A percentile compares a stretch with the other conserved stretches of the same genome.
Evolutionary conservation across 2,888 invertebrate species (phyloP).

Genomic region (Protodeltote pygarga): DNA sequence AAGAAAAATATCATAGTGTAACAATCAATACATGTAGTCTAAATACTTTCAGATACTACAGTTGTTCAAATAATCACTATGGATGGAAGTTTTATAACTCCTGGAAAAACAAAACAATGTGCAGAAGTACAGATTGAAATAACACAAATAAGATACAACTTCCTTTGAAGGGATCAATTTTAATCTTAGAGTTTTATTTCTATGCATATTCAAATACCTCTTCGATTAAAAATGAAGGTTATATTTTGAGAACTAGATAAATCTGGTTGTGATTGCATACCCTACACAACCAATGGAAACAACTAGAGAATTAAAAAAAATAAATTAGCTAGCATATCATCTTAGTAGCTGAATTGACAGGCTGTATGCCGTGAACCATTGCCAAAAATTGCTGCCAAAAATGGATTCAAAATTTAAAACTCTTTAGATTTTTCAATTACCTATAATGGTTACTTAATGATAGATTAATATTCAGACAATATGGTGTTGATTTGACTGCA

Average conservation of each 20-base stretch:
- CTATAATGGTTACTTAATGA: conserved; percentile 71
- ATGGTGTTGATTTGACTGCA: conserved; percentile 61
- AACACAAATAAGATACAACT: conserved; percentile 56
- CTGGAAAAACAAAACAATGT: conserved; percentile 44
- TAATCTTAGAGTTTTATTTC: conserved; percentile 71
- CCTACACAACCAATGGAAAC: conserved; percentile 45
- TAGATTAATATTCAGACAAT: conserved; percentile 53
- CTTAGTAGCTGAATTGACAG: conserved; percentile 54
- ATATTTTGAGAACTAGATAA: conserved; percentile 38
- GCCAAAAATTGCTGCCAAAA: conserved; percentile 52
- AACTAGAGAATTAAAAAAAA: conserved; percentile 44
- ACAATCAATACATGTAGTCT: conserved; percentile 19
- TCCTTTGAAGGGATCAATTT: conserved; percentile 80
- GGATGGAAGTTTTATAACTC: conserved; percentile 39
- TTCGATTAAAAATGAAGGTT: conserved; percentile 33
- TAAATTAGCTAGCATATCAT: conserved; percentile 62
- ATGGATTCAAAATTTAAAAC: conserved; percentile 60
- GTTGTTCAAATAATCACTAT: conserved; percentile 44
- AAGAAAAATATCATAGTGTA: conserved; percentile 1
- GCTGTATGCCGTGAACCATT: conserved; percentile 48
- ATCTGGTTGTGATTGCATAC: conserved; percentile 62
- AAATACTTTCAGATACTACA: conserved; percentile 41
- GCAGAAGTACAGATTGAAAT: conserved; percentile 43
- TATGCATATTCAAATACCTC: conserved; percentile 45
- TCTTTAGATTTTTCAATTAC: conserved; percentile 33